These are phyloP conservation scores for Caenorhabditis drosophilae DNA, from an alignment of 2,888 invertebrate genomes.

Conservation along the genomic window DNA sequence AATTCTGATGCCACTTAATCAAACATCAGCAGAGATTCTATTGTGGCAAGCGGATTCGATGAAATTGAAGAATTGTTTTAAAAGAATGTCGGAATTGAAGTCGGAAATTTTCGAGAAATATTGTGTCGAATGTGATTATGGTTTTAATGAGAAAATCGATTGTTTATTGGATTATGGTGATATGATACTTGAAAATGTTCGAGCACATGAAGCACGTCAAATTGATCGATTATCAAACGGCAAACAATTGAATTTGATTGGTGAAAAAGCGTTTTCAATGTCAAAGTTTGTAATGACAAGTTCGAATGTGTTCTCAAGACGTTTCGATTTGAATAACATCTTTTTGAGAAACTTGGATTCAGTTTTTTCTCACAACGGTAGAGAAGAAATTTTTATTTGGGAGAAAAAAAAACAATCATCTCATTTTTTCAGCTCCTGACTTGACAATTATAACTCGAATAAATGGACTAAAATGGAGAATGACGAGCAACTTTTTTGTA, in stretches of 20 bases:
- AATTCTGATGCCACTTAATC: conserved; percentile 59
- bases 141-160: conserved; percentile 45
- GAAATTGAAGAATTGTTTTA: conserved; percentile 49
- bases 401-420: background rate
- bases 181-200: conserved; percentile 32
- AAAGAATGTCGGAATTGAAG: conserved; percentile 23
- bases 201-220: conserved; percentile 38
- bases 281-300: conserved; percentile 39
- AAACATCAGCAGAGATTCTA: conserved; percentile 47
- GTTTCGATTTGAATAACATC: conserved; percentile 47
- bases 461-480: conserved; percentile 42
- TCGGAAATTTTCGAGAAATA: conserved; percentile 34
- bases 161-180: conserved; percentile 58
- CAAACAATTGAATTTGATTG: conserved; percentile 21
- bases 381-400: background rate
- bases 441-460: conserved; percentile 50
- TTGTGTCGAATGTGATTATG: conserved; percentile 42
- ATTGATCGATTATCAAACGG: conserved; percentile 19
- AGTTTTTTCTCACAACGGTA: conserved; percentile 54
- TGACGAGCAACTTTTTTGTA: conserved; percentile 61
- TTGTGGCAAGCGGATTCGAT: conserved; percentile 37
- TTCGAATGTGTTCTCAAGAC: conserved; percentile 45
- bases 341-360: conserved; percentile 59
- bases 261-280: conserved; percentile 43
- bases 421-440: conserved; percentile 56